Evolutionary conservation across 2,888 invertebrate genomes (phyloP), one percentile per base, ranked within the genome.

Genomic region (Sinodicranocentrus sp.): DNA sequence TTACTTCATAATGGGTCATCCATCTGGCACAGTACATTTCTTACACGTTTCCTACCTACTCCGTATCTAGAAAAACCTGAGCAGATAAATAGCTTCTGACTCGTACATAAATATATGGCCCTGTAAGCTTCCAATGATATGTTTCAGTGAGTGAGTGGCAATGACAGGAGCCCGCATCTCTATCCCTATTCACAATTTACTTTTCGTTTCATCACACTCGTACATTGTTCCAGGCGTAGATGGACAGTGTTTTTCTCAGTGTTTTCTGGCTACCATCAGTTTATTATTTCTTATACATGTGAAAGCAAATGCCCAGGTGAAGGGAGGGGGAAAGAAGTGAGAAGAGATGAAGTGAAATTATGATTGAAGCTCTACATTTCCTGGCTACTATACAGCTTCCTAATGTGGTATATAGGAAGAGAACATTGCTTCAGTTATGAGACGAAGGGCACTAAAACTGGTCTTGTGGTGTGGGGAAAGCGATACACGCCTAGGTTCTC

Each of bases 1-100:
- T 82, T 82, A 82, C 68, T 73, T 68, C 75, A 75, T 82, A 82
- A 82, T 82, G 82, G 82, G 75, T 75, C 82, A 82, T 82, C 82
- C 82, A 82, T 82, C 82, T 82, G 82, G 75, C 61, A 75, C 68
- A 59, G 44, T 61, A 73, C 23, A 61, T 61, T 26, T 61, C 21
- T 48, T 19, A 57, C 8, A 21, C n/a, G n/a, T n/a, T n/a, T n/a
- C n/a, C n/a, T n/a, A n/a, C n/a, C 23, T 10, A 2, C 57, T 57
- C 57, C 57, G 15, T 57, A 21, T 57, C 15, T 1, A 26, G 1
- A 44, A 39, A 73, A 15, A 61, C 39, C 10, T 25, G 25, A 44
- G 19, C 52, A 52, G 52, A 71, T 17, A 48, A 71, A 52, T 52
- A 71, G 28, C 25, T 26, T 5, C 5, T 26, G 17, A 28, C 13